These are phyloP conservation scores for Lepidurus couesii DNA, from an alignment of 1,140 invertebrate species.

Conservation along the genomic window DNA sequence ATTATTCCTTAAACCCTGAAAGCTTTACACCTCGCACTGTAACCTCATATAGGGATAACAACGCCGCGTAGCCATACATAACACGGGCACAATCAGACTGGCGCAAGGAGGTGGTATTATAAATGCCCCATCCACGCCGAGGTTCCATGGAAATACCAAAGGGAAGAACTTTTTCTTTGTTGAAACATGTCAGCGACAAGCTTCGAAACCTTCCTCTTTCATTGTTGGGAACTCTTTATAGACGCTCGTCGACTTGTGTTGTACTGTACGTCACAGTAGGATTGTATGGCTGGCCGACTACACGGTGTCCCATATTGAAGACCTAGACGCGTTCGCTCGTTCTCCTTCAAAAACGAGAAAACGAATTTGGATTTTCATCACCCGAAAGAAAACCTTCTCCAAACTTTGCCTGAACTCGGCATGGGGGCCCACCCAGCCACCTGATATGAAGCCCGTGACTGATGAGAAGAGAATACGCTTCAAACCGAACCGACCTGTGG, in stretches of 20 bases:
- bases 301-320: background rate
- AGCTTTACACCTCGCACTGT: background rate
- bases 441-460: background rate
- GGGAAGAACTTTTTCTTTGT: background rate
- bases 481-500: constrained; percentile 1
- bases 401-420: background rate
- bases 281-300: background rate
- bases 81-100: background rate
- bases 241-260: too few relatives aligned
- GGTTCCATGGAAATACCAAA: background rate
- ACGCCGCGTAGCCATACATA: background rate
- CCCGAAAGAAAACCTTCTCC: constrained; percentile 3
- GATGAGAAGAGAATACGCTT: background rate
- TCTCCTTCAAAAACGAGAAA: background rate
- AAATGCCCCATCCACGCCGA: background rate
- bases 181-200: constrained; percentile 6
- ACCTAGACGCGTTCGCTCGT: background rate
- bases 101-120: constrained; percentile 1
- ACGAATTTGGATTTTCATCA: constrained; percentile 9
- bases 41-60: constrained; percentile 11
- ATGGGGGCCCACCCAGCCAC: constrained; percentile 1
- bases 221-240: background rate
- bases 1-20: background rate
- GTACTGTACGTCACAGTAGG: background rate
- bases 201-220: background rate